Base-by-base conservation (phyloP, 2,797 vertebrate species). In the Enteromius unitaeniatus region DNA sequence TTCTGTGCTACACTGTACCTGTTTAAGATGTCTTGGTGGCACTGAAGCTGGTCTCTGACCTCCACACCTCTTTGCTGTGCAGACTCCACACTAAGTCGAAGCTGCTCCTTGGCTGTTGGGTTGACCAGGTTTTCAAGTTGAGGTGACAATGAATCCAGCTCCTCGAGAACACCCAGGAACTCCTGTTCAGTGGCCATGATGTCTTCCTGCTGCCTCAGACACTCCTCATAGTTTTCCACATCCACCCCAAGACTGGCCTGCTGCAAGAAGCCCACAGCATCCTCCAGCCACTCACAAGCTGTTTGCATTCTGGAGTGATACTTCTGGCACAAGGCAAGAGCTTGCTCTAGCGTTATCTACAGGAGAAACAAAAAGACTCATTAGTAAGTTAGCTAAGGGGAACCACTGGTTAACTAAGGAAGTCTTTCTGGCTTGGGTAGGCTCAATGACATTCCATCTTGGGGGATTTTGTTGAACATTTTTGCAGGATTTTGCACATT, bases 241-340 rank as follows among this genome's bases (percentile, higher is more conserved):
- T 99, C 97, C 15, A 99, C 94, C 7, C 98, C 97, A 0, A 95
- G 94, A 89, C 94, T 95, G 5, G 95, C 93, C 89, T 97, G 95
- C 84, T 97, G 96, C 34, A 99, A 91, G 91, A 97, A 96, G 80
- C 96, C 96, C 51, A 97, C 96, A 0, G 97, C 96, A 23, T 99
- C 98, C 89, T 99, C 97, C 78, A 99, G 93, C 98, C 98, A 99
- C 77, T 97, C 96, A 15, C 94, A 96, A 76, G 96, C 96, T 7
- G 94, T 93, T 89, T 99, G 97, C 90, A 95, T 95, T 87, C 97
- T 93, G 84, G 97, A 97, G 87, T 97, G 97, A 89, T 97, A 98
- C 87, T 95, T 96, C 91, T 98, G 97, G 88, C 96, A 97, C 55
- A 97, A 90, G 23, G 91, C 91, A 65, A 97, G 94, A 1, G 96